Base-by-base conservation (phyloP, 2,888 invertebrate genomes). In the Lithophane leautieri region DNA sequence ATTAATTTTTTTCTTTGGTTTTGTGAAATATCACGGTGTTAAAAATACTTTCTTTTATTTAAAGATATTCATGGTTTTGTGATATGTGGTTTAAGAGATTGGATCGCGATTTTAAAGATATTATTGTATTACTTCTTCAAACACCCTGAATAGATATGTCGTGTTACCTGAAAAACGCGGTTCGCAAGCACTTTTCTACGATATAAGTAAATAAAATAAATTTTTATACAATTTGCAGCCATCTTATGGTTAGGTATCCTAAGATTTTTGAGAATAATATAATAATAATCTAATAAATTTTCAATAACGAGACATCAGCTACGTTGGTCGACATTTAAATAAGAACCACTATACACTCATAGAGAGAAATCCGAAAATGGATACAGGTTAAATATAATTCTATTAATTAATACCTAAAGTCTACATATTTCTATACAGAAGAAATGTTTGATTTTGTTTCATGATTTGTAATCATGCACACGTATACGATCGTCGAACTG, bases 301-400 rank as follows among this genome's bases (percentile, higher is more conserved):
- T 95, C 93, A 95, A 94, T 95, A 96, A 96, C 95, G 95, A 94
- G 95, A 96, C 93, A 94, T 95, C 94, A 94, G 94, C 96, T 96
- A 96, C 93, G 95, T 96, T 96, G 96, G 96, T 96, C 96, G 95
- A 96, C 95, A 95, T 96, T 92, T 94, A 95, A 96, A 95, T 94
- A 96, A 95, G 95, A 96, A 95, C 95, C 95, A 95, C 96, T 96
- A 96, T 96, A 96, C 95, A 96, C 94, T 96, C 95, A 96, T 96
- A 96, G 96, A 96, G 96, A 96, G 96, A 96, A 96, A 95, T 95
- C 96, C 96, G 94, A 96, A 95, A 95, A 93, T 95, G 95, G 95
- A 96, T 96, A 96, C 95, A 94, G 95, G 94, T 96, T 96, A 95
- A 94, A 95, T 95, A 95, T 95, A 95, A 94, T 95, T 96, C 94